Evolutionary conservation across 2,888 invertebrate species (phyloP), one percentile per base, ranked within the genome.

Genomic region (Tinea pellionella): DNA sequence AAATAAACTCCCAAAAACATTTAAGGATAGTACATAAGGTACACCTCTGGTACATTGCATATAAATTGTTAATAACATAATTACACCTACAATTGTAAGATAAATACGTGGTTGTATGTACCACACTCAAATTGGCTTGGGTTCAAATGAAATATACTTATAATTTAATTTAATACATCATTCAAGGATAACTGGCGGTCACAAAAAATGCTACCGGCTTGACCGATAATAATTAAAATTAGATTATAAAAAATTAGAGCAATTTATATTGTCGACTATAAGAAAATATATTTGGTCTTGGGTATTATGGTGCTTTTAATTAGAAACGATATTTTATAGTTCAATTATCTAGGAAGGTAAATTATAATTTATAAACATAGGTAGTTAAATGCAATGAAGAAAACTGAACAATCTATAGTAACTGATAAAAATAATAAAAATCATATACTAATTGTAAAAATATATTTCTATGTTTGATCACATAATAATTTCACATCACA

Each of bases 381-480:
- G n/a, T n/a, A n/a, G n/a, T n/a, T n/a, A n/a, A n/a, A n/a, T n/a
- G n/a, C n/a, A n/a, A n/a, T n/a, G n/a, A 24, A 6, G 24, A 6
- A 24, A 24, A 24, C 3, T 24, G 6, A 24, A 24, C 24, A 24
- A 3, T 6, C 24, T 6, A 24, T 24, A 2, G 9, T 47, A 47
- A 47, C 9, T 47, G 16, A 47, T 47, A 47, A 47, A 16, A 47
- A 41, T 41, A 47, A 41, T 41, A 47, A 47, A 47, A 37, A 15
- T 16, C 13, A 47, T 9, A 47, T 2, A 47, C 6, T 15, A 2
- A 4, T 47, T 47, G 6, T 47, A 47, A 6, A 13, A 47, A 16
- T 47, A 47, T 47, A 47, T 47, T 47, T 47, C n/a, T 47, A 15
- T 47, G 47, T 47, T 47, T 47, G 47, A 15, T 47, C 47, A 47